Conservation (phyloP, 30 jellyfish, hydroid and myxozoan genomes). For the Cassiopea xamachana region DNA sequence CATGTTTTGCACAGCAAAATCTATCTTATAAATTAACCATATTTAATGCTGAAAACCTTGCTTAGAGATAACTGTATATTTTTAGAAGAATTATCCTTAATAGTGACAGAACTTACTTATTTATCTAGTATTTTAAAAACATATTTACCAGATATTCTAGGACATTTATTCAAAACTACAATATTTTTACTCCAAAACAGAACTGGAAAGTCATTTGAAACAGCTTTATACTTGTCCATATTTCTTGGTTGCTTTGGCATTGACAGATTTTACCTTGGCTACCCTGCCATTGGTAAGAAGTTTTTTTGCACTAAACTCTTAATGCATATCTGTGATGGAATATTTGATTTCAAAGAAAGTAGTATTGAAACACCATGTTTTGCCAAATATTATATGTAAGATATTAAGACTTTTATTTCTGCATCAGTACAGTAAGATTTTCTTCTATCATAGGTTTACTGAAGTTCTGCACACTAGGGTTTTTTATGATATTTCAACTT, state of each 20-base stretch:
- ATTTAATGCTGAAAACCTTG: too few species aligned
- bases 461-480: constrained; percentile 97
- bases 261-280: constrained; percentile 97
- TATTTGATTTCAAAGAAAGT: too few species aligned
- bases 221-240: constrained; percentile 86
- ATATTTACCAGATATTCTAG: not conserved
- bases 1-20: not conserved
- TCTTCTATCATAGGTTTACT: constrained; percentile 46
- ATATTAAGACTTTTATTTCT: too few species aligned
- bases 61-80: too few species aligned
- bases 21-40: too few species aligned
- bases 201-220: constrained; percentile 83
- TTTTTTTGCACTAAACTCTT: not conserved
- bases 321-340: not conserved
- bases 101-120: too few species aligned
- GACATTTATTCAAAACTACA: not conserved
- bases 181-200: constrained; percentile 6
- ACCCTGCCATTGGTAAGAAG: constrained; percentile 93
- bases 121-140: not conserved
- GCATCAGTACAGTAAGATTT: too few species aligned
- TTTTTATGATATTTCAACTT: constrained; percentile 93
- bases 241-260: constrained; percentile 98
- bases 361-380: too few species aligned
- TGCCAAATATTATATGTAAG: too few species aligned
- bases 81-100: too few species aligned